Conservation (phyloP, 2,797 vertebrate genomes). For the Callimico goeldii region DNA sequence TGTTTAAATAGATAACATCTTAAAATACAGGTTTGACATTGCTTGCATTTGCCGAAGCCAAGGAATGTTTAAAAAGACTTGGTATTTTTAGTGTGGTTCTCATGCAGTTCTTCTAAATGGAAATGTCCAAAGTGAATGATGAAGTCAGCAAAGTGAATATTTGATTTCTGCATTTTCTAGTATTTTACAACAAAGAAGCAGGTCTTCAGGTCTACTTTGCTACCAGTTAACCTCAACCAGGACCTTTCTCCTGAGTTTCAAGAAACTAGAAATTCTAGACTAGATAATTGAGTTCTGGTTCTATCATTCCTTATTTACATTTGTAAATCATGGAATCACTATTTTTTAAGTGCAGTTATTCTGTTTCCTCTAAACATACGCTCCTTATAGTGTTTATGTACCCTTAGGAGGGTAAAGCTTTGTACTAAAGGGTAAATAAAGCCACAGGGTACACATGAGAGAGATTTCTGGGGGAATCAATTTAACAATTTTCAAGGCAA, state of each 20-base stretch:
- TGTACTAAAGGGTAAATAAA: background rate
- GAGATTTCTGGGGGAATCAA: background rate
- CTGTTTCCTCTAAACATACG: background rate
- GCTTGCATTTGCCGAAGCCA: background rate
- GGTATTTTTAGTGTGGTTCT: constrained; percentile 3
- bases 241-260: background rate
- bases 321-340: background rate
- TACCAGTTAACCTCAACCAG: background rate
- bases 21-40: constrained; percentile 8
- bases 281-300: background rate
- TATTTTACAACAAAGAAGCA: background rate
- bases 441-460: background rate
- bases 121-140: constrained; percentile 24
- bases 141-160: background rate
- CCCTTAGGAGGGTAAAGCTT: background rate
- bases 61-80: background rate
- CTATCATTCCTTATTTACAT: background rate
- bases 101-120: background rate
- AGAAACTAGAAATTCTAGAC: background rate
- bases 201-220: background rate
- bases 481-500: background rate
- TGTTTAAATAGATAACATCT: constrained; percentile 28
- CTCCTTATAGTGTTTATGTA: background rate
- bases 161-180: background rate
- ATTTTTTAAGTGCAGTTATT: background rate